Conservation (phyloP, 2,797 vertebrate genomes). For the Silurus aristotelis region DNA sequence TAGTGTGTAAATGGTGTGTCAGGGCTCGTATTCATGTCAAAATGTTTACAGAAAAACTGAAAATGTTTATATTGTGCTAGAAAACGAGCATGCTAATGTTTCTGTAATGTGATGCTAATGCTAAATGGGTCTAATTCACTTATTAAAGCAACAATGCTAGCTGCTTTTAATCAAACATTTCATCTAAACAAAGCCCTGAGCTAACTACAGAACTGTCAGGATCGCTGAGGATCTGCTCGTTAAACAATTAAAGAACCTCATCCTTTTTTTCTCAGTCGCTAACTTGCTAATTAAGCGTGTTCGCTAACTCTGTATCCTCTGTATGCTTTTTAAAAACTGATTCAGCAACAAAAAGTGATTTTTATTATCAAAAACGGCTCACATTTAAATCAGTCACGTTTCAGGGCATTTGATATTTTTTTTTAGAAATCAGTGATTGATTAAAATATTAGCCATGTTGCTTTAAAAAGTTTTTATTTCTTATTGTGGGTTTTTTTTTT, state of each 20-base stretch:
- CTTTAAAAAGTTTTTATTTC: neutral
- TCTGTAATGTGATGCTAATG: neutral
- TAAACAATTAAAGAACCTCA: no score
- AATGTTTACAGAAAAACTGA: slow-evolving; percentile 11
- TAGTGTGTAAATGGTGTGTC: neutral
- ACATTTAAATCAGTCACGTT: neutral
- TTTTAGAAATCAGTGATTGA: no score
- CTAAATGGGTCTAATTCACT: neutral
- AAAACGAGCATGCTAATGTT: neutral
- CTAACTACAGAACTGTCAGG: no score
- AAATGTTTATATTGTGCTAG: neutral
- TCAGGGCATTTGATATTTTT: no score
- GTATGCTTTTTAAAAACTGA: no score
- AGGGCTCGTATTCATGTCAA: neutral
- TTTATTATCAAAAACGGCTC: neutral
- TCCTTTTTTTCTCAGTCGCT: neutral
- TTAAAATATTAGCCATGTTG: neutral
- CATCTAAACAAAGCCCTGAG: neutral
- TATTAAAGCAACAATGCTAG: slow-evolving; percentile 2
- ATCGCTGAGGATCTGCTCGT: no score
- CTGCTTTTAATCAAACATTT: neutral
- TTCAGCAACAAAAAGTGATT: neutral
- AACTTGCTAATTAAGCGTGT: neutral
- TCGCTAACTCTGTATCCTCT: neutral
- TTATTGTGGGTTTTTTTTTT: no score